Percentiles rank a stretch among this genome's conserved stretches.
These are phyloP conservation scores for Microtus richardsoni DNA, from an alignment of 2,113 vertebrate genomes.

Conservation along the genomic window DNA sequence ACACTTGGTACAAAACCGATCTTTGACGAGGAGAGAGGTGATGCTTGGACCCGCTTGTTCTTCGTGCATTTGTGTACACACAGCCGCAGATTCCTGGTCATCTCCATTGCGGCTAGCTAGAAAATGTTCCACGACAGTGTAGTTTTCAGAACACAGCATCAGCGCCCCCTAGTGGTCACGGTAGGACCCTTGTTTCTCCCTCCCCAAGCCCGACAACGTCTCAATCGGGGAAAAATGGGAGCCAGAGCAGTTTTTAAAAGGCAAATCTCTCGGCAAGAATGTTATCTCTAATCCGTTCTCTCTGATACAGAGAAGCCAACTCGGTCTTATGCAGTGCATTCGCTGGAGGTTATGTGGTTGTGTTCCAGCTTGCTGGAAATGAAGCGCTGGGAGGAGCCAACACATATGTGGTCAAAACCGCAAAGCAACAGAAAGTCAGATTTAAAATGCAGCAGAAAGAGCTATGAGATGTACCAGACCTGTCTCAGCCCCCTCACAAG, in stretches of 20 bases:
- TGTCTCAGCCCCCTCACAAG: background rate
- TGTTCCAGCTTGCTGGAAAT: background rate
- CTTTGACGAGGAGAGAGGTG: background rate
- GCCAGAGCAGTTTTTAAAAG: background rate
- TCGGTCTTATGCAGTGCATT: background rate
- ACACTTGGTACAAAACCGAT: background rate
- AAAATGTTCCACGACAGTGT: background rate
- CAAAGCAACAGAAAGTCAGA: background rate
- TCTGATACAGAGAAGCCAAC: background rate
- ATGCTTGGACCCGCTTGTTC: background rate
- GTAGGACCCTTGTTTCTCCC: background rate
- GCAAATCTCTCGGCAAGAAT: background rate
- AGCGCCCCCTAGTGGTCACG: constrained; percentile 61
- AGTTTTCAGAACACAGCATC: background rate
- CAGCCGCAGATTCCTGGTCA: background rate
- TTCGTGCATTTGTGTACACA: background rate
- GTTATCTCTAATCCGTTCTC: rapidly evolving
- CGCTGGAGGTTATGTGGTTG: background rate
- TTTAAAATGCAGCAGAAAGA: background rate
- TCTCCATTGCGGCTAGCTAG: background rate
- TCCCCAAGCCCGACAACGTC: background rate
- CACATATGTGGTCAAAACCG: background rate
- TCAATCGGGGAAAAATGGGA: background rate
- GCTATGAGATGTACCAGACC: background rate
- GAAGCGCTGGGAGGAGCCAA: background rate